Conservation (phyloP, 1,140 invertebrate species). For the Druon quercuslanigerum region DNA sequence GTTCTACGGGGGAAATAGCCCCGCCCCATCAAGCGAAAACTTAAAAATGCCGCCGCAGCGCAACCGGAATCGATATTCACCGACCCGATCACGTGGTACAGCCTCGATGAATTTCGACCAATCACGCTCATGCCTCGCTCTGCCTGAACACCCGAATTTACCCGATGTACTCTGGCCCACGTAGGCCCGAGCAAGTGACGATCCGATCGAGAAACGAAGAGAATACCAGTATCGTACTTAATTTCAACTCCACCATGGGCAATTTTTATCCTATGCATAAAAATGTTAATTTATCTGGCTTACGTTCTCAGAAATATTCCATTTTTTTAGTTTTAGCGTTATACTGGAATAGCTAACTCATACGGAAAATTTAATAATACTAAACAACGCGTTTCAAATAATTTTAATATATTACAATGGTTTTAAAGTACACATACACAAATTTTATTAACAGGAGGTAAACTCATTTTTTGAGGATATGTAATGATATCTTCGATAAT, state of each 20-base stretch:
- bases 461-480: too few species aligned
- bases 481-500: too few species aligned
- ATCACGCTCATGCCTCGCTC: constrained; percentile 46
- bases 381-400: too few species aligned
- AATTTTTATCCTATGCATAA: background rate
- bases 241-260: background rate
- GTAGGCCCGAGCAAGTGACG: constrained; percentile 41
- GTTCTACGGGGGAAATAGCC: constrained; percentile 65
- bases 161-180: constrained; percentile 46
- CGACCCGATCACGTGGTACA: constrained; percentile 78
- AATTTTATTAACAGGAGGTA: too few species aligned
- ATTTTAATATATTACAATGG: too few species aligned
- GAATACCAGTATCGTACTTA: constrained; percentile 15
- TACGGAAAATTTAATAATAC: too few species aligned
- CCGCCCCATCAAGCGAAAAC: constrained; percentile 74
- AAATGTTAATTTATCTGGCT: background rate
- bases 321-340: too few species aligned
- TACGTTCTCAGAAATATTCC: too few species aligned
- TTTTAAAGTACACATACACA: too few species aligned
- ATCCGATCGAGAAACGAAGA: constrained; percentile 25
- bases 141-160: constrained; percentile 49
- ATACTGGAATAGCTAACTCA: too few species aligned
- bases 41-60: constrained; percentile 87
- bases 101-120: constrained; percentile 72
- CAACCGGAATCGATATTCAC: constrained; percentile 84